These are phyloP conservation scores for Leptura quadrifasciata DNA, from an alignment of 2,888 invertebrate genomes.

Conservation along the genomic window DNA sequence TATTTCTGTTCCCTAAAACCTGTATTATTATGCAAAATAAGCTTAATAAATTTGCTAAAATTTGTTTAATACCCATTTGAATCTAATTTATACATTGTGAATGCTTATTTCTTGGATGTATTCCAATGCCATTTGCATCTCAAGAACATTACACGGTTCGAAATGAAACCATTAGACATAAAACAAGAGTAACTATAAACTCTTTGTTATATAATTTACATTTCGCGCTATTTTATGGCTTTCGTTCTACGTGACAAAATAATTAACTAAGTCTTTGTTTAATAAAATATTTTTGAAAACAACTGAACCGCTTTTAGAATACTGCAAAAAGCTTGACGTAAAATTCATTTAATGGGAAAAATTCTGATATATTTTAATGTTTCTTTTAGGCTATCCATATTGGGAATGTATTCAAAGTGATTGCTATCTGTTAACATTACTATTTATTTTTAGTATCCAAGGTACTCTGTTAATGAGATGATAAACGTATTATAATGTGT, in stretches of 20 bases:
- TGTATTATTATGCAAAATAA: not conserved
- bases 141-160: not conserved
- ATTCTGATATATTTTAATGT: no score
- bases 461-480: no score
- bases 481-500: no score
- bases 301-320: no score
- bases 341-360: no score
- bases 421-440: no score
- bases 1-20: not conserved
- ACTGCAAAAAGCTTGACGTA: no score
- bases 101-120: not conserved
- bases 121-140: conserved; percentile 7
- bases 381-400: no score
- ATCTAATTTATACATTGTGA: not conserved
- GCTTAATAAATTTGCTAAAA: not conserved
- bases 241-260: not conserved
- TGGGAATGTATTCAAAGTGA: no score
- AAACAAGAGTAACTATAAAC: not conserved
- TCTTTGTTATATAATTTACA: conserved; percentile 1
- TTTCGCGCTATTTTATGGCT: not conserved
- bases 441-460: no score
- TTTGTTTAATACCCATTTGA: not conserved
- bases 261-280: not conserved
- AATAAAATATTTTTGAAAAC: no score
- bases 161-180: not conserved